Evolutionary conservation across 2,888 invertebrate species (phyloP), one percentile per base, ranked within the genome.

Genomic region (Eupithecia subfuscata): DNA sequence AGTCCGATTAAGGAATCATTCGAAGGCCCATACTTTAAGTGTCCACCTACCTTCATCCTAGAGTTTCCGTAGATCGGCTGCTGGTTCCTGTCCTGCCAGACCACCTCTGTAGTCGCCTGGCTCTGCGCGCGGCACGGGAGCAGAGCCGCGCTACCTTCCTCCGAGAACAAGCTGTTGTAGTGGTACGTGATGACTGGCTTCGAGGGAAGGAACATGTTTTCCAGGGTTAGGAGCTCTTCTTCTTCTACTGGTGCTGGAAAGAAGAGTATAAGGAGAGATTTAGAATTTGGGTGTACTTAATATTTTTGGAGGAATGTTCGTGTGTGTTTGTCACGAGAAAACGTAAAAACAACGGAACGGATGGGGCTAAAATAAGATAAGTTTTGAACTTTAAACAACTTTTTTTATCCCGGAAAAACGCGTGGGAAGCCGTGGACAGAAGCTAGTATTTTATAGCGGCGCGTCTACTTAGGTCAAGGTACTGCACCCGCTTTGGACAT

Each of bases 91-190:
- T 96, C 96, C 80, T 96, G 86, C 98, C 98, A 98, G 83, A 93
- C 95, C 12, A 97, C 91, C 76, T 96, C 95, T 0, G 97, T 95
- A 30, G 94, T 92, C 5, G 96, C 96, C 70, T 92, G 93, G 56
- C 97, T 97, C 72, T 94, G 92, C 2, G 96, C 96, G 70, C 96
- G 95, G 91, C 98, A 98, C 0, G 97, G 97, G 63, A 98, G 91
- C 14, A 96, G 87, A 0, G 97, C 91, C 76, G 95, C 96, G 8
- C 95, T 94, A 11, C 97, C 97, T 9, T 95, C 93, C 77, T 94
- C 88, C 81, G 96, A 96, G 81, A 96, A 89, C 67, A 96, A 87
- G 56, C 93, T 92, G 22, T 92, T 91, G 85, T 95, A 96, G 84
- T 88, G 95, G n/a, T 91, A 88, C 0, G 95, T 92, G 84, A 96